Conservation (phyloP, 1,140 invertebrate genomes). For the Adelges cooleyi region DNA sequence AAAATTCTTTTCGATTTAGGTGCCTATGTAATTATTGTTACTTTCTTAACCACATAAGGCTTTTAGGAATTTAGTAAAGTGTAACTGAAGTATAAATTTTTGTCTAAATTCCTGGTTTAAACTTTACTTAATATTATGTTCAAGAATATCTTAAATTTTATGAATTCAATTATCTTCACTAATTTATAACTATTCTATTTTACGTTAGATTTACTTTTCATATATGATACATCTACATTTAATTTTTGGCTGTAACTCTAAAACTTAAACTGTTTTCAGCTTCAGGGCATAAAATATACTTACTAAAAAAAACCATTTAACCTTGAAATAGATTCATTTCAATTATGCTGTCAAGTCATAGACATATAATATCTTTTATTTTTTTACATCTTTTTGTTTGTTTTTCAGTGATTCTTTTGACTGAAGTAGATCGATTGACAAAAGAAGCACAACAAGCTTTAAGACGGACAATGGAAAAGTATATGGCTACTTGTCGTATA, state of each 20-base stretch:
- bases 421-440: conserved; percentile 90
- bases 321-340: neutral
- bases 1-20: too few relatives aligned
- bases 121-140: neutral
- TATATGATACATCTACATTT: too few relatives aligned
- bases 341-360: neutral
- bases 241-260: too few relatives aligned
- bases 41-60: too few relatives aligned
- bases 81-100: neutral
- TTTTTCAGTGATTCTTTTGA: conserved; percentile 74
- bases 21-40: too few relatives aligned
- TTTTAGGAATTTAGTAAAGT: too few relatives aligned
- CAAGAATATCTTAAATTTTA: neutral
- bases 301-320: too few relatives aligned
- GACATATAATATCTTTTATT: neutral
- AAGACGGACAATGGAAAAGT: conserved; percentile 98
- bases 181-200: too few relatives aligned
- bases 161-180: too few relatives aligned
- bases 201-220: too few relatives aligned
- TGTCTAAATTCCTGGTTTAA: neutral
- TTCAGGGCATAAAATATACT: too few relatives aligned
- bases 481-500: conserved; percentile 85
- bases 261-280: too few relatives aligned
- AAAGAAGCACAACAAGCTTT: conserved; percentile 97
- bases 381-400: conserved; percentile 29